Percentiles rank a stretch among this genome's conserved stretches.
Evolutionary conservation across 1,140 invertebrate genomes (phyloP).

Genomic region (Euglossa dilemma): DNA sequence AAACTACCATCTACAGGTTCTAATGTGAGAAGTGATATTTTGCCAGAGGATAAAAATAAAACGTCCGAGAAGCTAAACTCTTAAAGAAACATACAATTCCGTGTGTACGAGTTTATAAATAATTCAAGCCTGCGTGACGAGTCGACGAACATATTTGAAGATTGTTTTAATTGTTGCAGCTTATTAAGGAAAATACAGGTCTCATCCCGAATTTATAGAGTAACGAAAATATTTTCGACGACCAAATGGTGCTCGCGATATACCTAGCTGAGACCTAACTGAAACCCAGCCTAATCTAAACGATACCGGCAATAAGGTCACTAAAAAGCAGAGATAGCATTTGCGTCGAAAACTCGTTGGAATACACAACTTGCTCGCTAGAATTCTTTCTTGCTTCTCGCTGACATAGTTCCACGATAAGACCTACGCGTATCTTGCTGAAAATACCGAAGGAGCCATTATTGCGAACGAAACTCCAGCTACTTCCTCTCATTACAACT

Average conservation of each 20-base stretch:
- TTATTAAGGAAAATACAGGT: too few relatives aligned
- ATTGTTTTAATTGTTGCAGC: too few relatives aligned
- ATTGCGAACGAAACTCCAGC: neutral
- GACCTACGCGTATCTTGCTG: neutral
- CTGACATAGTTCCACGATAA: neutral
- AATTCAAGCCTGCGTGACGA: too few relatives aligned
- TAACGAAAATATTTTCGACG: too few relatives aligned
- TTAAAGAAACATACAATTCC: too few relatives aligned
- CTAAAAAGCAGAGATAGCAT: constrained; percentile 23
- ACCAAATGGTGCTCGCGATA: neutral
- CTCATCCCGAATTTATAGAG: too few relatives aligned
- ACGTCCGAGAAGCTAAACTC: too few relatives aligned
- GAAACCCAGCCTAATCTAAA: neutral
- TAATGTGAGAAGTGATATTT: too few relatives aligned
- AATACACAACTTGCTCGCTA: neutral
- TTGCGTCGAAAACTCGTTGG: neutral
- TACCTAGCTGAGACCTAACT: too few relatives aligned
- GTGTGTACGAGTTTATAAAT: too few relatives aligned
- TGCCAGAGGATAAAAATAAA: too few relatives aligned
- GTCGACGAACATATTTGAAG: too few relatives aligned
- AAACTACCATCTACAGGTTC: neutral
- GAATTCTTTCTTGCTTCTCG: constrained; percentile 1
- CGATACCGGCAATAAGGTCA: constrained; percentile 33
- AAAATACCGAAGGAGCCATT: neutral
- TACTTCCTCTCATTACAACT: neutral